A percentile compares a stretch with the other conserved stretches of the same genome.
Conservation (phyloP, 2,888 invertebrate genomes). For the Diogma glabrata region DNA sequence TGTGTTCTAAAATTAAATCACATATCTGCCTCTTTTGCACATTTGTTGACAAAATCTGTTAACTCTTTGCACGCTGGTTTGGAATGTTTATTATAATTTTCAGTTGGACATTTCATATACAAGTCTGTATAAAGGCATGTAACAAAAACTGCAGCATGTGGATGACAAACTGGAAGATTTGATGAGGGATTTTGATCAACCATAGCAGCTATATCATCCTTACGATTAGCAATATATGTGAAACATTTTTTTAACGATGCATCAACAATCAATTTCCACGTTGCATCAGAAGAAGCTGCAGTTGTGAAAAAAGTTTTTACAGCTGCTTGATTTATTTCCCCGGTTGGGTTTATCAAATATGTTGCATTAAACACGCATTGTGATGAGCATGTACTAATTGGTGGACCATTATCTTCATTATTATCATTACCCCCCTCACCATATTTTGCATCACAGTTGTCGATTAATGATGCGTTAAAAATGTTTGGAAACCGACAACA, state of each 20-base stretch:
- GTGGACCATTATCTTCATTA: background rate
- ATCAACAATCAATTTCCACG: background rate
- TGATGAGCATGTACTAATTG: background rate
- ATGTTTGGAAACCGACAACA: background rate
- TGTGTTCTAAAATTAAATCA: no score
- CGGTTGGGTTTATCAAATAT: background rate
- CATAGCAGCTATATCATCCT: background rate
- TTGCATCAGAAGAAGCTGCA: background rate
- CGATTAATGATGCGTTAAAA: background rate
- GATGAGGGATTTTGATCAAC: background rate
- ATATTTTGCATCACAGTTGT: slow-evolving; percentile 1
- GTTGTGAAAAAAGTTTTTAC: background rate
- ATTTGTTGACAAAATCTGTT: background rate
- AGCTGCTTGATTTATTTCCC: background rate
- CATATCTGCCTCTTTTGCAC: no score
- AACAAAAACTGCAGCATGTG: background rate
- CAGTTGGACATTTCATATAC: background rate
- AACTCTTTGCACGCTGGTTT: background rate
- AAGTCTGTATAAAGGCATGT: background rate
- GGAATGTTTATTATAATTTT: background rate
- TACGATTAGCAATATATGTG: background rate
- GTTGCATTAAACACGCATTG: slow-evolving; percentile 3
- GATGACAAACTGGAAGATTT: background rate
- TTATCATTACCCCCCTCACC: no score
- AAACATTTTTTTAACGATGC: background rate